phyloP scores from a whole-genome alignment of 2,797 vertebrate genomes.

The Hybognathus amarus region DNA sequence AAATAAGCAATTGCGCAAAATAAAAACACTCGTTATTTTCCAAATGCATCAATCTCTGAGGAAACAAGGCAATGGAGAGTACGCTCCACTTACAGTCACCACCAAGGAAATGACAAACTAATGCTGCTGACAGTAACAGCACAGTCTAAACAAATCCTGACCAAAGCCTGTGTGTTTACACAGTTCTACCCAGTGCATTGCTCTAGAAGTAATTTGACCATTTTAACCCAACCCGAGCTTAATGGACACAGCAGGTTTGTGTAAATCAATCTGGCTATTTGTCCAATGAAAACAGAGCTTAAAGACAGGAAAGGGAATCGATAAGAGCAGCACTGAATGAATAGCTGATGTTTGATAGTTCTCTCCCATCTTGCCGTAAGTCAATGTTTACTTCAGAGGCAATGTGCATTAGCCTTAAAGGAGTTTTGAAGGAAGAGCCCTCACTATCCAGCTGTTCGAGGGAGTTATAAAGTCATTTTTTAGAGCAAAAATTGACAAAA shows the following conservation, averaged over 20 bases:
- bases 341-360: slow-evolving; percentile 60
- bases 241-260: slow-evolving; percentile 63
- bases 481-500: slow-evolving; percentile 58
- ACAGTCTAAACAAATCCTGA: slow-evolving; percentile 59
- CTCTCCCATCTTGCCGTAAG: slow-evolving; percentile 51
- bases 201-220: slow-evolving; percentile 65
- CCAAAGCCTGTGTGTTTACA: slow-evolving; percentile 61
- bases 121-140: slow-evolving; percentile 55
- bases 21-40: slow-evolving; percentile 34
- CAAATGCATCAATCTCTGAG: slow-evolving; percentile 40
- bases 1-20: slow-evolving; percentile 13
- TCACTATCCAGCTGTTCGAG: slow-evolving; percentile 51
- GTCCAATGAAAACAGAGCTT: slow-evolving; percentile 58
- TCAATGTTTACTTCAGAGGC: slow-evolving; percentile 68
- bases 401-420: slow-evolving; percentile 59
- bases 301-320: slow-evolving; percentile 35
- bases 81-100: slow-evolving; percentile 35
- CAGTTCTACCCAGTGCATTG: slow-evolving; percentile 51
- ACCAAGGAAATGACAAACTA: slow-evolving; percentile 61
- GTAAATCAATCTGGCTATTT: slow-evolving; percentile 56
- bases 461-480: slow-evolving; percentile 49
- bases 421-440: slow-evolving; percentile 39
- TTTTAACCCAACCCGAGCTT: slow-evolving; percentile 55
- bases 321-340: slow-evolving; percentile 36
- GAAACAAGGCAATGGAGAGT: slow-evolving; percentile 9